Conservation (phyloP, 2,113 vertebrate genomes). For the Myrmophylax atrothorax region DNA sequence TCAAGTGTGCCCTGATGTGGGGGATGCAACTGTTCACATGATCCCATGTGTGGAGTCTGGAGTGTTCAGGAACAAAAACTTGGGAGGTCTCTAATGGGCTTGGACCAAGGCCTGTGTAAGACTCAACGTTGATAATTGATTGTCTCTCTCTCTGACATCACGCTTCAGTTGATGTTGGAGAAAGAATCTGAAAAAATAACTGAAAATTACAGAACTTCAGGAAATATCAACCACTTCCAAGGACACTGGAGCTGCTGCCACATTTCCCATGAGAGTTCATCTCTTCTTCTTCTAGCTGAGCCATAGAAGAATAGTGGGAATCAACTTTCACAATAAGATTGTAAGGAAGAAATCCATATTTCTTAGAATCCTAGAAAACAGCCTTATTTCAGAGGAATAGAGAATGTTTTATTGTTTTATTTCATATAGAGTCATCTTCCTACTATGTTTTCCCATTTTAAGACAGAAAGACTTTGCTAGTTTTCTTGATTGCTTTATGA, state of each 20-base stretch:
- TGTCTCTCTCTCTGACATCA: not conserved
- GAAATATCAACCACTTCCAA: not conserved
- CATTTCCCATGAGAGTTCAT: not conserved
- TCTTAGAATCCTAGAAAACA: not conserved
- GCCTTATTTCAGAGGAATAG: not conserved
- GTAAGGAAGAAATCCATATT: not conserved
- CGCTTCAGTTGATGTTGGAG: not conserved
- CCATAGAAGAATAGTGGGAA: not conserved
- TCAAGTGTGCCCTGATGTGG: not conserved
- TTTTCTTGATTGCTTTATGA: not conserved
- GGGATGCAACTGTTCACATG: not conserved
- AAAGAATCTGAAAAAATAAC: not conserved
- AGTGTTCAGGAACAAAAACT: not conserved
- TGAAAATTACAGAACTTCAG: not conserved
- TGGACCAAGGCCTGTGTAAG: conserved; percentile 5
- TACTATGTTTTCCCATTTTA: not conserved
- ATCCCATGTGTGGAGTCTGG: not conserved
- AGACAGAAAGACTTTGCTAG: not conserved
- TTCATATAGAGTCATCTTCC: not conserved
- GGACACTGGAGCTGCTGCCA: not conserved
- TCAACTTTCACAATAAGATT: not conserved
- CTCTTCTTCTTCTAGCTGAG: not conserved
- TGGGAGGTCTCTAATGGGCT: conserved; percentile 56
- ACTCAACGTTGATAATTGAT: not conserved
- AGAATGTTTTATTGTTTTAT: not conserved